These are phyloP conservation scores for Helostoma temminkii DNA, from an alignment of 2,797 vertebrate species.

Conservation along the genomic window DNA sequence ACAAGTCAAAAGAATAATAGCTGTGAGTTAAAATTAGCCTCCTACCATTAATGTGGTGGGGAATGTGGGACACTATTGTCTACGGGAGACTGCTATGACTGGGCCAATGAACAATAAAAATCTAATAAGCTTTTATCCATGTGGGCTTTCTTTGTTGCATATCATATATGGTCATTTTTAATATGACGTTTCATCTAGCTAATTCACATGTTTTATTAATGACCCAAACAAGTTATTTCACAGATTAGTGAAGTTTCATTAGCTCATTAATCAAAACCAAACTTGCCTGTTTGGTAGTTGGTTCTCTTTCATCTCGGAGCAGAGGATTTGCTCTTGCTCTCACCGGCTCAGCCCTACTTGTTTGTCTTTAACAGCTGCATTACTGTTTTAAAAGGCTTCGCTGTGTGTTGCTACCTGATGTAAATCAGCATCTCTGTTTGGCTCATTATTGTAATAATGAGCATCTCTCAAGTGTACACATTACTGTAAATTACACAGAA, in stretches of 20 bases:
- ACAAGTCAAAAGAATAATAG: neutral
- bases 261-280: slow-evolving; percentile 69
- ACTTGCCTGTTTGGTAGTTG: slow-evolving; percentile 49
- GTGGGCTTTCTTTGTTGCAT: slow-evolving; percentile 21
- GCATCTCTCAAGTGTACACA: slow-evolving; percentile 43
- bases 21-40: slow-evolving; percentile 2
- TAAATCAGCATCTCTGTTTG: slow-evolving; percentile 45
- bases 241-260: slow-evolving; percentile 66
- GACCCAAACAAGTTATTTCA: slow-evolving; percentile 63
- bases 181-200: slow-evolving; percentile 49
- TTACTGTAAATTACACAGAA: slow-evolving; percentile 32
- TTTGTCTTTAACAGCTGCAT: slow-evolving; percentile 50
- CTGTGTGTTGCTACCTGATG: slow-evolving; percentile 34
- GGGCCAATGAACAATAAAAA: slow-evolving; percentile 24
- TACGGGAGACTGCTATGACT: neutral
- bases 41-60: neutral
- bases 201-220: slow-evolving; percentile 70
- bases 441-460: slow-evolving; percentile 65
- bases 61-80: neutral
- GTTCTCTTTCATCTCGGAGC: slow-evolving; percentile 59
- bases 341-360: slow-evolving; percentile 23
- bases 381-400: slow-evolving; percentile 38
- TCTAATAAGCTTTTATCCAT: slow-evolving; percentile 33
- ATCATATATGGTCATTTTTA: slow-evolving; percentile 40
- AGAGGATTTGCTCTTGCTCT: slow-evolving; percentile 10